Evolutionary conservation across 2,797 vertebrate genomes (phyloP).

Genomic region (Hapalemur alaotrensis): DNA sequence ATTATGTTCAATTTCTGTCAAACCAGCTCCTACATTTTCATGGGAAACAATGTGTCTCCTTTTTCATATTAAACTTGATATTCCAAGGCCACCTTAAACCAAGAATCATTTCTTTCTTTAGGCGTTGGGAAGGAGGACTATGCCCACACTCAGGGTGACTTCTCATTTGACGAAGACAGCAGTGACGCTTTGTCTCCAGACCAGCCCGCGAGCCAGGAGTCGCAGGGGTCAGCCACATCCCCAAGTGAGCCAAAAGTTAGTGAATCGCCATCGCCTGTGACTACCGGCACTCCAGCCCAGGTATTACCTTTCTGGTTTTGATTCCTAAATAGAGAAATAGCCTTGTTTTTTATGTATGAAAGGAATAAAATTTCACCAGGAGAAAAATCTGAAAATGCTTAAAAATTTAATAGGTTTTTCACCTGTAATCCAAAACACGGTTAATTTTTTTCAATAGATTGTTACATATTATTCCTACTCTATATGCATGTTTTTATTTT

Average conservation of each 20-base stretch:
- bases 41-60: not conserved
- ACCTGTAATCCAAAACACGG: not conserved
- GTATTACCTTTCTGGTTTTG: slow-evolving; percentile 80
- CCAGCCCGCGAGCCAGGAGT: slow-evolving; percentile 90
- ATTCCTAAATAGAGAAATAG: not conserved
- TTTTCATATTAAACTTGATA: not conserved
- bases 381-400: not conserved
- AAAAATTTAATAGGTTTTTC: not conserved
- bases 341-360: not conserved
- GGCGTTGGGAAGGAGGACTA: slow-evolving; percentile 84
- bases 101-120: slow-evolving; percentile 42
- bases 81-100: not conserved
- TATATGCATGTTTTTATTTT: not conserved
- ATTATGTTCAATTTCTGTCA: not conserved
- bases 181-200: slow-evolving; percentile 92
- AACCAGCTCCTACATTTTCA: not conserved
- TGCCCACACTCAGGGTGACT: slow-evolving; percentile 89
- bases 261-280: slow-evolving; percentile 85
- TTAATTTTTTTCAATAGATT: slow-evolving; percentile 16
- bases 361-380: not conserved
- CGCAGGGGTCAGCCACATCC: slow-evolving; percentile 90
- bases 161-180: slow-evolving; percentile 96
- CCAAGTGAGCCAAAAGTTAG: slow-evolving; percentile 87
- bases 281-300: slow-evolving; percentile 86
- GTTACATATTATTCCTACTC: not conserved